phyloP scores from a whole-genome alignment of 2,888 invertebrate genomes.

The Nemotelus pantherinus region DNA sequence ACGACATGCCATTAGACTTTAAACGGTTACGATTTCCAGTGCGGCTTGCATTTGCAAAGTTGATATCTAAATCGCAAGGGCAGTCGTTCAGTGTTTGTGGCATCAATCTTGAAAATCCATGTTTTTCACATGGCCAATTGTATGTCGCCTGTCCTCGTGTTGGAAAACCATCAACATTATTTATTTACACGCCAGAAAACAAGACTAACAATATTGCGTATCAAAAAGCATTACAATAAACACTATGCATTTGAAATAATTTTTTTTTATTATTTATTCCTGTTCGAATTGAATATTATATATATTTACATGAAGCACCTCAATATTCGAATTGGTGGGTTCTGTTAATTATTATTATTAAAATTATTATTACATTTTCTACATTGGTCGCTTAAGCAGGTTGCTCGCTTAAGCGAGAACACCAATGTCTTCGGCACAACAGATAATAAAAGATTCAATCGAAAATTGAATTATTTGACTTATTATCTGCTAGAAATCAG shows the following conservation, averaged over 20 bases:
- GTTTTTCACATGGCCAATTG: slow-evolving; percentile 58
- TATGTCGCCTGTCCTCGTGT: slow-evolving; percentile 56
- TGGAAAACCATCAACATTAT: slow-evolving; percentile 48
- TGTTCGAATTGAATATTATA: background rate
- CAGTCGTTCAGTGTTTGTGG: slow-evolving; percentile 55
- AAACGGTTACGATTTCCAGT: slow-evolving; percentile 56
- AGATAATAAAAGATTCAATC: too few relatives aligned
- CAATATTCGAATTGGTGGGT: too few relatives aligned
- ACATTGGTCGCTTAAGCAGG: too few relatives aligned
- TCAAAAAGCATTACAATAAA: slow-evolving; percentile 1
- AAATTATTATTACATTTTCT: too few relatives aligned
- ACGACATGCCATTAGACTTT: slow-evolving; percentile 55
- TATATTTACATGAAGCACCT: too few relatives aligned
- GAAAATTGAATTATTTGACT: too few relatives aligned
- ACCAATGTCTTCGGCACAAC: too few relatives aligned
- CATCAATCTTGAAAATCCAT: slow-evolving; percentile 54
- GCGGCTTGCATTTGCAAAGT: slow-evolving; percentile 56
- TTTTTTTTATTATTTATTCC: background rate
- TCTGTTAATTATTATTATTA: too few relatives aligned
- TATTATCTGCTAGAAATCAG: too few relatives aligned
- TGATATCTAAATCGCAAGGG: slow-evolving; percentile 58
- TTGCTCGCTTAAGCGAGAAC: too few relatives aligned
- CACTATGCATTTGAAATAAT: background rate
- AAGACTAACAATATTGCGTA: slow-evolving; percentile 47
- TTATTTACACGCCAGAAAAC: slow-evolving; percentile 28